Base-by-base conservation (phyloP, 35 echinoderm and acorn worm genomes). In the Apostichopus californicus region DNA sequence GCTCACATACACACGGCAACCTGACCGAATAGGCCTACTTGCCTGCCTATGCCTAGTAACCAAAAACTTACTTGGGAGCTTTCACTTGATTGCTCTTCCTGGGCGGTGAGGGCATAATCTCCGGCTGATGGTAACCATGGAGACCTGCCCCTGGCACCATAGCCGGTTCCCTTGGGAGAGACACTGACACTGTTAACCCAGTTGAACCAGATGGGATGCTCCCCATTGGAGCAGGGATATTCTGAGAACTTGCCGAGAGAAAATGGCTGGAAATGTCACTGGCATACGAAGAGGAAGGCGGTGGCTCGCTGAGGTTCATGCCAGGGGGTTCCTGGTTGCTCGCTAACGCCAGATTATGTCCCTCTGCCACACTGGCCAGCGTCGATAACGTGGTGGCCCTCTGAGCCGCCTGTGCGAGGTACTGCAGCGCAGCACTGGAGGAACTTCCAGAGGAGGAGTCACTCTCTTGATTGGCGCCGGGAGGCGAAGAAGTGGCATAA, bases 371-470 rank as follows among this genome's bases (percentile, higher is more conserved):
- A 56, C 64, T 86, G 70, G 82, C 83, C 54, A 87, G 58, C 6
- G 88, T 77, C 4, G 65, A 90, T 14, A 87, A 57, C 4, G 56
- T 90, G 78, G 54, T 93, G 4, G 93, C 95, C 66, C 96, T 79
- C 63, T 95, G 94, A 9, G 97, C 97, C 34, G 97, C 95, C 61
- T 94, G 95, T 5, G 97, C 97, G 1, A 98, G 83, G 55, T 92
- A 98, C 77, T 98, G 97, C 13, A 98, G 83, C 2, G 95, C 93
- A 24, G 94, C 95, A 92, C 97, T 98, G 13, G 96, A 98, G 80
- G 94, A 95, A 55, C 92, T 87, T n/a, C 95, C 95, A 71, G 87
- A 71, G 14, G 88, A 54, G 6, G 70, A 77, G 57, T 90, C 73
- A 18, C 20, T 64, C 24, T 90, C 88, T 18, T 75, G 88, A 24